Evolutionary conservation across 1,140 invertebrate species (phyloP), one percentile per base, ranked within the genome.

Genomic region (Pachypsylla venusta): DNA sequence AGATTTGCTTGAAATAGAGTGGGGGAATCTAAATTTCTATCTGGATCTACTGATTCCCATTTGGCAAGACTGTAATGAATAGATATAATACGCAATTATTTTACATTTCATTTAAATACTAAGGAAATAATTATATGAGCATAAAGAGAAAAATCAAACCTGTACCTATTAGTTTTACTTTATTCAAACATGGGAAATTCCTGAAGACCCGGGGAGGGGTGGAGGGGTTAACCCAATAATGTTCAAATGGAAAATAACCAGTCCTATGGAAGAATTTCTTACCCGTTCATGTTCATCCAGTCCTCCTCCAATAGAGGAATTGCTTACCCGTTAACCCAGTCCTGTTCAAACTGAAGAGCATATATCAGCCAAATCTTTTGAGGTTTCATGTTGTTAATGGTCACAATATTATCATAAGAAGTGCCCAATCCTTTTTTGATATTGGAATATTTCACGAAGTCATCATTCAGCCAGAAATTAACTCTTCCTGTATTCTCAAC

Each of bases 1-100:
- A 70, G 64, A 10, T 35, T 63, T 1, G 54, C 58, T 55, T 65
- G 60, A 35, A 68, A 48, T 20, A 68, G 28, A n/a, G 57, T 25
- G 16, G 69, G 68, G n/a, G 53, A 64, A 10, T 26, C 16, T 16
- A 55, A 39, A n/a, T 62, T 54, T 5, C 57, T 25, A 1, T 30
- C 24, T 5, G 2, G n/a, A 2, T n/a, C 14, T 30, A 35, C 25
- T 10, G 27, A 20, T 16, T 60, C 25, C 61, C 3, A 58, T 19
- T 40, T 58, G 27, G 42, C 4, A n/a, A 48, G 22, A 3, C 42
- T 48, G 22, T 19, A 48, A 48, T 19, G 30, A n/a, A n/a, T 10
- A n/a, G n/a, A 35, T 7, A 35, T 10, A 35, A 10, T 35, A n/a
- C 7, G n/a, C 30, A 10, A 35, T 35, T 35, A 7, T 35, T 35